Conservation (phyloP, 1,140 invertebrate genomes). For the Pogonomyrmex californicus region DNA sequence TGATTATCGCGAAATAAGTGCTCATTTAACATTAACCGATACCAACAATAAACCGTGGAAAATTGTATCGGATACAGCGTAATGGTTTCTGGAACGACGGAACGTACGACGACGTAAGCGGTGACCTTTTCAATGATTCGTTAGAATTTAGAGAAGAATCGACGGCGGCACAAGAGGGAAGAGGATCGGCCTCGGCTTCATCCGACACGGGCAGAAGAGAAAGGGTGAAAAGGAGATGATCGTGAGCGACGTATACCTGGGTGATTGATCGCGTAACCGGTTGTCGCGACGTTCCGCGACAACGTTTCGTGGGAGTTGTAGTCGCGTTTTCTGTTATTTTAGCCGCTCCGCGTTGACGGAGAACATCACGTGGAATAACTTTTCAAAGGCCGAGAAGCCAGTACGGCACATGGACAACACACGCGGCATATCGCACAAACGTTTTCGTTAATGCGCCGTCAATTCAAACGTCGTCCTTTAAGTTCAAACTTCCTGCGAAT, state of each 20-base stretch:
- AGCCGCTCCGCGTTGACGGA: conserved; percentile 39
- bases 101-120: conserved; percentile 43
- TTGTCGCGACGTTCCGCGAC: conserved; percentile 7
- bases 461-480: not conserved
- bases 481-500: not conserved
- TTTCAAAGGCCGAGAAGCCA: conserved; percentile 27
- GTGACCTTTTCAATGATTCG: conserved; percentile 60
- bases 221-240: conserved; percentile 27
- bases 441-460: not conserved
- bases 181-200: conserved; percentile 26
- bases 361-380: conserved; percentile 50
- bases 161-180: conserved; percentile 9
- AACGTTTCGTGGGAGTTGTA: conserved; percentile 26
- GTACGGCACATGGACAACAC: conserved; percentile 26
- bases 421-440: conserved; percentile 32
- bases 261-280: conserved; percentile 41
- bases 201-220: conserved; percentile 27
- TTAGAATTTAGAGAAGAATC: conserved; percentile 60
- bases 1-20: conserved; percentile 5
- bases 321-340: conserved; percentile 53
- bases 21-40: conserved; percentile 1
- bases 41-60: conserved; percentile 28
- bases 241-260: conserved; percentile 22
- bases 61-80: conserved; percentile 28
- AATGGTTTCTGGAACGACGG: conserved; percentile 40